These are phyloP conservation scores for Agrilus cyanescens DNA, from an alignment of 2,888 invertebrate genomes.

Conservation along the genomic window DNA sequence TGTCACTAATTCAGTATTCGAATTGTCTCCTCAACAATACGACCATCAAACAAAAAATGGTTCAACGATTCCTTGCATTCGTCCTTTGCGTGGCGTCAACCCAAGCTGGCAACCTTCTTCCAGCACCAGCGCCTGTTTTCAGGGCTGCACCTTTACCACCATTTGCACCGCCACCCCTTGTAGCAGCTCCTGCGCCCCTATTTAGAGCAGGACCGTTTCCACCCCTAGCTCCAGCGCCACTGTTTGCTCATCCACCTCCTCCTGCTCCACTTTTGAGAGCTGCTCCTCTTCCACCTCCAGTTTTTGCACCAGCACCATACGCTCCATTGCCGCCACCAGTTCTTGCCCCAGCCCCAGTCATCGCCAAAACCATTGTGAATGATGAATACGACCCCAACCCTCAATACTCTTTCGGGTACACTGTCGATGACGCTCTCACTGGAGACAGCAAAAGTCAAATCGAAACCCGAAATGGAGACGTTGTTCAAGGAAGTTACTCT, in stretches of 20 bases:
- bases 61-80: background rate
- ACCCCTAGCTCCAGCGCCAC: constrained; percentile 22
- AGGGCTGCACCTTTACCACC: no score
- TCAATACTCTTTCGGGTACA: constrained; percentile 41
- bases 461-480: constrained; percentile 39
- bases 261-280: constrained; percentile 1
- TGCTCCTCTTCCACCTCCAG: background rate
- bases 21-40: no score
- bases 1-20: no score
- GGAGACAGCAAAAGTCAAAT: constrained; percentile 41
- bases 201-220: constrained; percentile 38
- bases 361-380: constrained; percentile 23
- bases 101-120: constrained; percentile 37
- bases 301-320: constrained; percentile 14
- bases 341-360: constrained; percentile 15
- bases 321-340: background rate
- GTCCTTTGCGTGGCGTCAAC: constrained; percentile 38
- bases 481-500: constrained; percentile 40
- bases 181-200: background rate
- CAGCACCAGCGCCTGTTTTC: no score
- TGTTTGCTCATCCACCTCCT: constrained; percentile 23
- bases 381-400: constrained; percentile 37
- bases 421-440: constrained; percentile 40
- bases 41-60: no score
- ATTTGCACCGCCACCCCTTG: no score